phyloP scores from a whole-genome alignment of 2,888 invertebrate genomes.

The Drosophila suboccidentalis region DNA sequence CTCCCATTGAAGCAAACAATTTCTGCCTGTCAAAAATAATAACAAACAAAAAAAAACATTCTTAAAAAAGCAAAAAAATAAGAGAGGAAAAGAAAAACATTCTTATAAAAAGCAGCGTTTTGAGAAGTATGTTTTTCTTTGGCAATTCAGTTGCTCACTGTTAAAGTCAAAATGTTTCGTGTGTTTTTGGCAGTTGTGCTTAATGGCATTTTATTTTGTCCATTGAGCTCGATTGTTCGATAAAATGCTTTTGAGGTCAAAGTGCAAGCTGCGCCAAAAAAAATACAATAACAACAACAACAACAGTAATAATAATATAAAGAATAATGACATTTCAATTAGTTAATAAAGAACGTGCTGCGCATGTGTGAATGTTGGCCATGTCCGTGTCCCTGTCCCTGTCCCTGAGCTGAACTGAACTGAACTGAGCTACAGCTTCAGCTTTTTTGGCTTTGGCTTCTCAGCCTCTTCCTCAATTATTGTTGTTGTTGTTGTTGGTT shows the following conservation, averaged over 20 bases:
- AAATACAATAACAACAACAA: conserved; percentile 13
- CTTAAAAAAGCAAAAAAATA: conserved; percentile 10
- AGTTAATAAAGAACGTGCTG: conserved; percentile 65
- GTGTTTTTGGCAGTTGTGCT: conserved; percentile 70
- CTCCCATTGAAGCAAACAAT: conserved; percentile 28
- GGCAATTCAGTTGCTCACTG: conserved; percentile 14
- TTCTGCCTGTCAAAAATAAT: conserved; percentile 5
- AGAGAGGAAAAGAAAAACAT: neutral
- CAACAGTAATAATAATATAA: conserved; percentile 32
- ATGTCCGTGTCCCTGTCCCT: conserved; percentile 66
- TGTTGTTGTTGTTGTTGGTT: conserved; percentile 7
- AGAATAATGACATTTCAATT: conserved; percentile 69
- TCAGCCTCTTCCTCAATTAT: conserved; percentile 14
- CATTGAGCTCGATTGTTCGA: conserved; percentile 54
- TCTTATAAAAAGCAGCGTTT: no score
- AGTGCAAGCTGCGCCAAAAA: conserved; percentile 54
- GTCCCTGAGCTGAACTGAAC: conserved; percentile 61
- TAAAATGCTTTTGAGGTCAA: conserved; percentile 67
- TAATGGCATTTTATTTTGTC: conserved; percentile 68
- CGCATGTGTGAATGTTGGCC: conserved; percentile 70
- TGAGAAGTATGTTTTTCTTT: neutral
- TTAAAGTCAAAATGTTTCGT: conserved; percentile 53
- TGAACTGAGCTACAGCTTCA: conserved; percentile 38
- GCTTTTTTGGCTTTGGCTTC: conserved; percentile 19
- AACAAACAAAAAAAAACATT: conserved; percentile 20